Evolutionary conservation across 2,888 invertebrate genomes (phyloP), one percentile per base, ranked within the genome.

Genomic region (Muscina levida): DNA sequence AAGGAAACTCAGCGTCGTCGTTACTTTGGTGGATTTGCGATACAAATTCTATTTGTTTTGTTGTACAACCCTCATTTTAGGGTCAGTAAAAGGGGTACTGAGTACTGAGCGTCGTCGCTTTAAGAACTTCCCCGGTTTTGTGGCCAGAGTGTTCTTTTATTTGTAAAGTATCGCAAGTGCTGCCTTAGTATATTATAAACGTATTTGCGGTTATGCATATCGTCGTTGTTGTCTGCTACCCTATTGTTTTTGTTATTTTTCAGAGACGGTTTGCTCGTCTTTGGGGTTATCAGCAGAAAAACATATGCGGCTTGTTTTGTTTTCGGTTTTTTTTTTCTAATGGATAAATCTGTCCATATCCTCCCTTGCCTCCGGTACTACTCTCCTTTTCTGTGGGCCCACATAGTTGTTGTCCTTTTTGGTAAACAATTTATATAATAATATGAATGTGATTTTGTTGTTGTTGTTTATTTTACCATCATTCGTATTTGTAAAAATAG

Each of bases 391-490:
- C n/a, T n/a, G n/a, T n/a, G n/a, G n/a, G n/a, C n/a, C n/a, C n/a
- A n/a, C n/a, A n/a, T n/a, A n/a, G n/a, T n/a, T n/a, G n/a, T n/a
- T n/a, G n/a, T n/a, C n/a, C n/a, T n/a, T n/a, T n/a, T n/a, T n/a
- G n/a, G 62, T 68, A 44, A 74, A 80, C 87, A 85, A 85, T 86
- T 87, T 85, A 86, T 87, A 84, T 87, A 86, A 86, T 86, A n/a
- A n/a, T n/a, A n/a, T n/a, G n/a, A n/a, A n/a, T n/a, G n/a, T n/a
- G n/a, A n/a, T n/a, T n/a, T n/a, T n/a, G n/a, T n/a, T n/a, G n/a
- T n/a, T n/a, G n/a, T n/a, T n/a, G n/a, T n/a, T n/a, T n/a, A n/a
- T n/a, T n/a, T n/a, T n/a, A n/a, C n/a, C n/a, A n/a, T n/a, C n/a
- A n/a, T n/a, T n/a, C n/a, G n/a, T n/a, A n/a, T n/a, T n/a, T n/a